phyloP scores from a whole-genome alignment of 2,888 invertebrate genomes.

The Nipponacmea schrenckii region DNA sequence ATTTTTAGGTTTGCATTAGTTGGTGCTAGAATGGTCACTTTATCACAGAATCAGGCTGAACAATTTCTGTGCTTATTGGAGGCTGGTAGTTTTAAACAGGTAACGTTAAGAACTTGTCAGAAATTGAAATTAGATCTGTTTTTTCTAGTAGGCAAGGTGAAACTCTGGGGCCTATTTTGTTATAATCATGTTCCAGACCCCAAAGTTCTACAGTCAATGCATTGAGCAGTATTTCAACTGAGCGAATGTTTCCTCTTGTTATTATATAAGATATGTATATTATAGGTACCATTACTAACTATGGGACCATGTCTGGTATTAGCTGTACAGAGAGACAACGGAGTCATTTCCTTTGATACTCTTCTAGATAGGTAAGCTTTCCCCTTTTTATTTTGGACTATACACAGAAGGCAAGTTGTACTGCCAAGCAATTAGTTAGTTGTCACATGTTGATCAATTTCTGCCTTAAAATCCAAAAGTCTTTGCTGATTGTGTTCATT shows the following conservation, averaged over 20 bases:
- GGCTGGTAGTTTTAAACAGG: slow-evolving; percentile 58
- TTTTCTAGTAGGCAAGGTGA: no score
- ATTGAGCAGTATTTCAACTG: no score
- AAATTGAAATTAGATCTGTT: background rate
- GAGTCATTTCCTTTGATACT: slow-evolving; percentile 57
- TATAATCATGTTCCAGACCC: no score
- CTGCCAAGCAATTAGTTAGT: no score
- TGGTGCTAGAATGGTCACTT: slow-evolving; percentile 57
- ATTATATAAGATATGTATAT: no score
- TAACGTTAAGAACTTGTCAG: slow-evolving; percentile 25
- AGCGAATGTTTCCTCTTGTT: no score
- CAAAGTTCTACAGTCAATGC: no score
- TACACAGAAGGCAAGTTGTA: background rate
- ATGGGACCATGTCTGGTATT: slow-evolving; percentile 57
- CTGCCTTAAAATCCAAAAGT: no score
- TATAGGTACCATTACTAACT: slow-evolving; percentile 51
- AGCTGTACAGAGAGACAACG: slow-evolving; percentile 62
- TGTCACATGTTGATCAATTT: no score
- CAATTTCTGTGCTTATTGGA: slow-evolving; percentile 51
- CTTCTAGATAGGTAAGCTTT: slow-evolving; percentile 52
- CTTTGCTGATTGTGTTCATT: no score
- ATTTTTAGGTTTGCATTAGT: slow-evolving; percentile 54
- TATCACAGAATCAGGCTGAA: slow-evolving; percentile 58
- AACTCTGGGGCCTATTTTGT: no score
- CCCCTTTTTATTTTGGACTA: background rate